These are phyloP conservation scores for Arenicola marina DNA, from an alignment of 2,888 invertebrate genomes.

Conservation along the genomic window DNA sequence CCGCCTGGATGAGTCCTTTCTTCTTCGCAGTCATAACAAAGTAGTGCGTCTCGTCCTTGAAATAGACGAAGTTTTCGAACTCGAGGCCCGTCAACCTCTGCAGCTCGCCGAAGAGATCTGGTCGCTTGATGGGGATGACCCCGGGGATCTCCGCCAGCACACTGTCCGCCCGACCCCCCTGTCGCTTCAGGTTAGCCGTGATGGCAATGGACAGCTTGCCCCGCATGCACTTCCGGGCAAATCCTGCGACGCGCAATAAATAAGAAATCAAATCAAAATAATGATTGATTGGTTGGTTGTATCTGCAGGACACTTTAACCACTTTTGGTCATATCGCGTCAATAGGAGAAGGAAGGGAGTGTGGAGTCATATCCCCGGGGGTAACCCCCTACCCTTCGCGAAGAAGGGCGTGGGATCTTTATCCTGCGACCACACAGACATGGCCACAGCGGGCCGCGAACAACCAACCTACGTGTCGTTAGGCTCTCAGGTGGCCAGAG, in stretches of 20 bases:
- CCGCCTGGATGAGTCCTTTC: conserved; percentile 82
- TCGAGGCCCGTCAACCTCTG: conserved; percentile 85
- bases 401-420: too few relatives aligned
- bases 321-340: too few relatives aligned
- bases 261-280: too few relatives aligned
- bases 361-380: too few relatives aligned
- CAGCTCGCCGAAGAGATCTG: conserved; percentile 87
- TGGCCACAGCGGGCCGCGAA: too few relatives aligned
- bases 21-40: conserved; percentile 99
- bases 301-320: too few relatives aligned
- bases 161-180: conserved; percentile 86
- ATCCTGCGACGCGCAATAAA: conserved; percentile 59
- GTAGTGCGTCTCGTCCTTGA: conserved; percentile 97
- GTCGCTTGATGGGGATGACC: conserved; percentile 94
- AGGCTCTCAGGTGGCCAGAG: too few relatives aligned
- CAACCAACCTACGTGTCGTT: too few relatives aligned
- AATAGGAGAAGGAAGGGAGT: too few relatives aligned
- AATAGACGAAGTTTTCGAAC: conserved; percentile 95
- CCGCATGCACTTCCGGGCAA: conserved; percentile 87
- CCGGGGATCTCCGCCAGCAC: conserved; percentile 75
- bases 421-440: too few relatives aligned
- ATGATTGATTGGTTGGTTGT: too few relatives aligned
- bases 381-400: too few relatives aligned
- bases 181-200: conserved; percentile 94
- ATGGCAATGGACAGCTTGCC: conserved; percentile 97